Conservation (phyloP, 2,797 vertebrate genomes). For the Calcarius lapponicus region DNA sequence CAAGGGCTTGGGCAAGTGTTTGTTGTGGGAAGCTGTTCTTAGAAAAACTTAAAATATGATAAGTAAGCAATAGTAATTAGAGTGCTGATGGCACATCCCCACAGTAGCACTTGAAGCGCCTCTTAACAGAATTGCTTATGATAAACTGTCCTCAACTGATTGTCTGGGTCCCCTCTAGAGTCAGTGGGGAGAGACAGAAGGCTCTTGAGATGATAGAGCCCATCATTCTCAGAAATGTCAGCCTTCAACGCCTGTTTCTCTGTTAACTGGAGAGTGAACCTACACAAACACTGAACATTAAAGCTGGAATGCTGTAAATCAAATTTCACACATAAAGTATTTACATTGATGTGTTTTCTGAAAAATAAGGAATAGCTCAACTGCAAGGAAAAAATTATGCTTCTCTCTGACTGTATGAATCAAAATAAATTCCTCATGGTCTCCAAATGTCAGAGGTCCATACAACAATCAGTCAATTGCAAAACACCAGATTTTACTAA, state of each 20-base stretch:
- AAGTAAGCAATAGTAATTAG: neutral
- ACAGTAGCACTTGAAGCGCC: neutral
- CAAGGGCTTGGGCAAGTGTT: neutral
- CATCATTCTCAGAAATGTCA: neutral
- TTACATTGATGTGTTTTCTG: neutral
- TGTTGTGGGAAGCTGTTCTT: neutral
- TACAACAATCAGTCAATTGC: neutral
- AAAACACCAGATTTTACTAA: neutral
- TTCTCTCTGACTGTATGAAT: neutral
- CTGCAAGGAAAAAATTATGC: neutral
- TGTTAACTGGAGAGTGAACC: neutral
- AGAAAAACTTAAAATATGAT: neutral
- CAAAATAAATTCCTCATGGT: neutral
- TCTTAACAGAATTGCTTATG: neutral
- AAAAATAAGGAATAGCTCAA: neutral
- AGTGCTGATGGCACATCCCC: neutral
- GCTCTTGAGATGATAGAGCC: neutral
- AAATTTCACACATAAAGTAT: neutral
- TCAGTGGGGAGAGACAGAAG: neutral
- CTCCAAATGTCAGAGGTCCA: neutral
- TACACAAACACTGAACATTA: neutral
- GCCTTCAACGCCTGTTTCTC: neutral
- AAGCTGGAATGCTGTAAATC: neutral
- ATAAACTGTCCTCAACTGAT: neutral
- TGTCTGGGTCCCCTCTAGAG: neutral